Evolutionary conservation across 2,888 invertebrate species (phyloP), one percentile per base, ranked within the genome.

Genomic region (Seira musarum): DNA sequence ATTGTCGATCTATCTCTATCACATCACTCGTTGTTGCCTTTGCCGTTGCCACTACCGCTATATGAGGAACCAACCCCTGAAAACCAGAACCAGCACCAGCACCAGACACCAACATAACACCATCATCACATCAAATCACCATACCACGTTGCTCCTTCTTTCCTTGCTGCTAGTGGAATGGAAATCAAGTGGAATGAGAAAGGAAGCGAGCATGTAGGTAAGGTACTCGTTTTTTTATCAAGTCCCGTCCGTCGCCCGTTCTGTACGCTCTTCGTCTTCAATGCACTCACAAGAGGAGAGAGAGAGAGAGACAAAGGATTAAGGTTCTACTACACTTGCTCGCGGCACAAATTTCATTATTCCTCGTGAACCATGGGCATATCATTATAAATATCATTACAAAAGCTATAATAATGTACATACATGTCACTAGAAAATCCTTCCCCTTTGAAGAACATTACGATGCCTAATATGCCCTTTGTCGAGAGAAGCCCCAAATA

Each of bases 1-100:
- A 21, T 68, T 53, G 49, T 70, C 70, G 60, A 70, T 35, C 70
- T 70, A 8, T 21, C 60, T 60, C 22, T 60, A 24, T 19, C 17
- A 25, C 30, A n/a, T n/a, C n/a, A 5, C n/a, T 60, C 17, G 6
- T 21, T 60, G 8, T n/a, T 21, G n/a, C 60, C 60, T 17, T n/a
- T n/a, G n/a, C 8, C 63, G 22, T 17, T 63, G 25, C 25, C 63
- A 63, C 22, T 19, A 63, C 22, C 63, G 19, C 17, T 60, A 60
- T 15, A 46, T 15, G 15, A 46, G 49, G 49, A n/a, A n/a, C 30
- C 30, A 30, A 30, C 30, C 30, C 30, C 8, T 8, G 3, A 30
- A 30, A 30, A n/a, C n/a, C n/a, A n/a, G n/a, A n/a, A n/a, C n/a
- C n/a, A n/a, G n/a, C n/a, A n/a, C n/a, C n/a, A n/a, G n/a, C n/a